Conservation (phyloP, 35 echinoderm and acorn worm genomes). For the Diadema setosum region DNA sequence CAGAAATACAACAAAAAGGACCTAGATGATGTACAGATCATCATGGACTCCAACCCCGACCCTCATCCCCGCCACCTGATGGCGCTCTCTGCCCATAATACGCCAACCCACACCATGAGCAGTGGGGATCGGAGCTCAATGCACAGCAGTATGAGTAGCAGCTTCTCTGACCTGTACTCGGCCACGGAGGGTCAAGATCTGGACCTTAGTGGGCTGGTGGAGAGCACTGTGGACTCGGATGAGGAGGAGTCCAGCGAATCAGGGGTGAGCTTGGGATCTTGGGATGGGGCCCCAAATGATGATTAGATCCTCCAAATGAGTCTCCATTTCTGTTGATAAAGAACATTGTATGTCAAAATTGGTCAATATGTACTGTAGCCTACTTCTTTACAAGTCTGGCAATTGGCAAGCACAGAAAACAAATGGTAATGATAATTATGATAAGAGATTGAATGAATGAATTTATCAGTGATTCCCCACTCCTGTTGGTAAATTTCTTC, state of each 20-base stretch:
- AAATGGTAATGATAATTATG: too few species aligned
- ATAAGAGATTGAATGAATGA: too few species aligned
- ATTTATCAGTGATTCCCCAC: too few species aligned
- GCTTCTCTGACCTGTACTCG: conserved; percentile 66
- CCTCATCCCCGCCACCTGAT: background rate
- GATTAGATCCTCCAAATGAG: too few species aligned
- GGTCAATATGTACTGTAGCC: too few species aligned
- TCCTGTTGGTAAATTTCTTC: too few species aligned
- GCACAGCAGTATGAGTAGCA: conserved; percentile 92
- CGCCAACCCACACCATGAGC: conserved; percentile 69
- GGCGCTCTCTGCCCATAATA: conserved; percentile 37
- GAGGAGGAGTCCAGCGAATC: conserved; percentile 99
- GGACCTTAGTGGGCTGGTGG: conserved; percentile 77
- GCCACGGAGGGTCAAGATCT: conserved; percentile 59
- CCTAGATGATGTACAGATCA: conserved; percentile 47
- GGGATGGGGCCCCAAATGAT: too few species aligned
- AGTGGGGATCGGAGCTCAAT: conserved; percentile 84
- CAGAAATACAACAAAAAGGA: conserved; percentile 65
- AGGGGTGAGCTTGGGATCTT: conserved; percentile 31
- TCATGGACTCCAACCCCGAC: conserved; percentile 18
- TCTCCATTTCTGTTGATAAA: too few species aligned
- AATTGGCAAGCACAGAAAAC: too few species aligned
- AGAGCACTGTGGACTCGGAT: conserved; percentile 89
- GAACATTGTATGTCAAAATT: too few species aligned
- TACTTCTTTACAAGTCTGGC: too few species aligned